Conservation (phyloP, 2,113 vertebrate genomes). For the Melospiza melodia region DNA sequence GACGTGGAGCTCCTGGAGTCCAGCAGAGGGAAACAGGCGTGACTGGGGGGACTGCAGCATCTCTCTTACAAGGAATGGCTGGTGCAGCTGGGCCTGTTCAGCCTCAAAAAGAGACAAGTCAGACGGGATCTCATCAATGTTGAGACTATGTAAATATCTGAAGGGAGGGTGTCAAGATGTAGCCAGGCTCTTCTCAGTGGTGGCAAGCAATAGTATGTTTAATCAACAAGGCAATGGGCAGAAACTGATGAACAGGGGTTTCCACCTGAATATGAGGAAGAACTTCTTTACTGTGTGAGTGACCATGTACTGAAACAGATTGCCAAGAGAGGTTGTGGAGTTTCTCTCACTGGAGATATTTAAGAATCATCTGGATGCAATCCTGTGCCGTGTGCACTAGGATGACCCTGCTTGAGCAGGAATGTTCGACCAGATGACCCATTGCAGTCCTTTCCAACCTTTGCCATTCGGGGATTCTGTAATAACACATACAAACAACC, state of each 20-base stretch:
- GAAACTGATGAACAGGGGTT: background rate
- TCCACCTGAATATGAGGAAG: background rate
- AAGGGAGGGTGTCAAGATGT: background rate
- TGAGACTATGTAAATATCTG: background rate
- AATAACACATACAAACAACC: background rate
- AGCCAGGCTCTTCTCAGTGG: background rate
- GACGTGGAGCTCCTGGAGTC: background rate
- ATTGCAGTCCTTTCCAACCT: background rate
- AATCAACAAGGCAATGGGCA: background rate
- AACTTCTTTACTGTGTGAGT: background rate
- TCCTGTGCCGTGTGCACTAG: background rate
- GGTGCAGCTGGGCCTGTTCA: background rate
- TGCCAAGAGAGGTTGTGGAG: background rate
- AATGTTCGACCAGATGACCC: background rate
- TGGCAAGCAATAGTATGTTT: background rate
- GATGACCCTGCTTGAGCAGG: background rate
- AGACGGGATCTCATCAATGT: background rate
- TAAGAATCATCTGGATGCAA: background rate
- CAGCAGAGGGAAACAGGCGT: rapidly evolving
- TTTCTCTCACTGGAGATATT: background rate
- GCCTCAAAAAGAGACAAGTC: background rate
- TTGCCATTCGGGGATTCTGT: background rate
- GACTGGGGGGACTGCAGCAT: no score
- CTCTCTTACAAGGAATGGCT: background rate
- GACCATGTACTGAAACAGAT: rapidly evolving